phyloP scores from a whole-genome alignment of 1,140 invertebrate genomes.

The Zaprionus lachaisei region DNA sequence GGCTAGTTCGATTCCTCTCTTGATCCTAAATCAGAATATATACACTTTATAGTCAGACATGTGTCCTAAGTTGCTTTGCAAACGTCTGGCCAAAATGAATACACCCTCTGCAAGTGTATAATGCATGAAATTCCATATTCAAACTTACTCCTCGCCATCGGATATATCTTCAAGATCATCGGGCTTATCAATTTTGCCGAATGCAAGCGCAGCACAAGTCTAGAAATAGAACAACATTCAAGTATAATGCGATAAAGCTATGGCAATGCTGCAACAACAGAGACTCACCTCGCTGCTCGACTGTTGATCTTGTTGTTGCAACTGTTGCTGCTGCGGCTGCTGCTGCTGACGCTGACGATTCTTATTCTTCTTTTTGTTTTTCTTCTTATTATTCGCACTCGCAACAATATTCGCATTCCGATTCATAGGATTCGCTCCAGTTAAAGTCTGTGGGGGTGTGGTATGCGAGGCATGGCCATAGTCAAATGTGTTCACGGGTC shows the following conservation, averaged over 20 bases:
- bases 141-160: constrained; percentile 77
- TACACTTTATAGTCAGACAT: too few species aligned
- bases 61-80: too few species aligned
- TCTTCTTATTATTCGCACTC: constrained; percentile 36
- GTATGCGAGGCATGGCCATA: constrained; percentile 86
- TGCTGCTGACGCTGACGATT: constrained; percentile 8
- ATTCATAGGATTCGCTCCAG: constrained; percentile 4
- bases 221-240: neutral
- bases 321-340: constrained; percentile 30
- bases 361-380: constrained; percentile 55
- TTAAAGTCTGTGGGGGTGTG: neutral
- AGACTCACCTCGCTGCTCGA: constrained; percentile 20
- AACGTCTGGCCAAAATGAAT: too few species aligned
- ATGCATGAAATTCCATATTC: neutral
- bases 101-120: too few species aligned
- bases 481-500: constrained; percentile 87
- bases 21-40: too few species aligned
- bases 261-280: neutral
- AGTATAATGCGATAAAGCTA: neutral
- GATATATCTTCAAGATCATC: constrained; percentile 78
- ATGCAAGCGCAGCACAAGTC: neutral
- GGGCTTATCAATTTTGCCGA: constrained; percentile 10
- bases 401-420: constrained; percentile 17
- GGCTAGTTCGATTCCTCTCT: too few species aligned
- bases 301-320: constrained; percentile 23